phyloP scores from a whole-genome alignment of 2,113 vertebrate genomes.

The Psephotus haematonotus region DNA sequence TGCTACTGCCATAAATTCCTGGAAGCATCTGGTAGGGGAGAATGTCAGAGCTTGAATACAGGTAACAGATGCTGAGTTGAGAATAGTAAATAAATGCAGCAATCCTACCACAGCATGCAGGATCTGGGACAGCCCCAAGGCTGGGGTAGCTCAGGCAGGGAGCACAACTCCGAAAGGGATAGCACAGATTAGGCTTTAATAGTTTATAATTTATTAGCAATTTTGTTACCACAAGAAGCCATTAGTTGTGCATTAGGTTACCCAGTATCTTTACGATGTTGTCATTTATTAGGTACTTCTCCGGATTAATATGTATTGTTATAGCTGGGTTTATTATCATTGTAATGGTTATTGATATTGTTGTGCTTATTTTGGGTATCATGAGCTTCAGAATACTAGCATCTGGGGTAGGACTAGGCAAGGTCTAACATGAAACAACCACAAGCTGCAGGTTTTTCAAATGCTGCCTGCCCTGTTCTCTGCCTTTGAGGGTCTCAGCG shows the following conservation, averaged over 20 bases:
- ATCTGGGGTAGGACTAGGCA: neutral
- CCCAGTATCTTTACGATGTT: neutral
- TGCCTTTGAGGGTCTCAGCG: neutral
- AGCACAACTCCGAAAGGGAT: neutral
- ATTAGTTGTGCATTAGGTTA: neutral
- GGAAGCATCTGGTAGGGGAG: neutral
- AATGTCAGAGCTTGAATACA: neutral
- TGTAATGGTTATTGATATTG: neutral
- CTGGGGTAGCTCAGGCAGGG: neutral
- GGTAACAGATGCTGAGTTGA: neutral
- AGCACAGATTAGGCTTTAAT: neutral
- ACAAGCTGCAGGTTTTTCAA: neutral
- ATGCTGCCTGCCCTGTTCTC: neutral
- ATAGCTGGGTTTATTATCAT: neutral
- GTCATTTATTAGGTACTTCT: neutral
- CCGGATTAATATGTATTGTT: neutral
- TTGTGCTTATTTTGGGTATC: neutral
- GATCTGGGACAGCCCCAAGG: neutral
- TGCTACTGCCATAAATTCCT: neutral
- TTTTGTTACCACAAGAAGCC: neutral
- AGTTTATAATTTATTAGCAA: neutral
- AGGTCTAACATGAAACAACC: neutral
- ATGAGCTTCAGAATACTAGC: neutral
- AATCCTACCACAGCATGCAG: neutral
- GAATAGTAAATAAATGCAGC: neutral